A percentile compares a stretch with the other conserved stretches of the same genome.
Conservation (phyloP, 2,113 vertebrate species). For the Paralichthys olivaceus region DNA sequence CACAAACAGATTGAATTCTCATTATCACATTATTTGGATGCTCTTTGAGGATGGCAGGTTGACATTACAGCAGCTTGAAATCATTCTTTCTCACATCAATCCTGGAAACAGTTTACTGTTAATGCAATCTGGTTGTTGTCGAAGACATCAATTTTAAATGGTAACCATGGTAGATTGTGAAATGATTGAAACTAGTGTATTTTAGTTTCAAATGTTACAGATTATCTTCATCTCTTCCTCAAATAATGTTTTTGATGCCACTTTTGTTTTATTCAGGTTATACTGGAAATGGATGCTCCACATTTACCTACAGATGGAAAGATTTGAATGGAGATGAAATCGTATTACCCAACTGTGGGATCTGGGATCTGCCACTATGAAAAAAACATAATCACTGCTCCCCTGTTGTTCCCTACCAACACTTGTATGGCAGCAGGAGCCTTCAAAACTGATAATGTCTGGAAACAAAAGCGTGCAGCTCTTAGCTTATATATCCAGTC, state of each 20-base stretch:
- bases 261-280: background rate
- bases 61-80: constrained; percentile 28
- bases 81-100: constrained; percentile 9
- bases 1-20: constrained; percentile 25
- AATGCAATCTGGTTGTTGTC: background rate
- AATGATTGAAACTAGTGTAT: background rate
- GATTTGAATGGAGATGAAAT: constrained; percentile 15
- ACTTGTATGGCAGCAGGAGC: constrained; percentile 6
- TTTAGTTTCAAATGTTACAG: background rate
- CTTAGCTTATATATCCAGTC: constrained; percentile 8
- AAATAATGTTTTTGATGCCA: constrained; percentile 8
- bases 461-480: constrained; percentile 25
- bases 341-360: background rate
- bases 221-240: background rate
- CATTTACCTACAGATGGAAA: constrained; percentile 6
- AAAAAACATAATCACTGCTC: background rate
- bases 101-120: background rate
- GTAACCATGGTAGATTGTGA: background rate
- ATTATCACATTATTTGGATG: constrained; percentile 39
- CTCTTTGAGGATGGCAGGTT: constrained; percentile 26
- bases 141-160: background rate
- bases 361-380: constrained; percentile 6
- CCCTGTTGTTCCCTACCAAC: constrained; percentile 3
- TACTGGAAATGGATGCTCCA: background rate
- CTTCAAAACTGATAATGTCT: constrained; percentile 12